A percentile compares a stretch with the other conserved stretches of the same genome.
Evolutionary conservation across 2,888 invertebrate genomes (phyloP).

Genomic region (Margaritifera margaritifera): DNA sequence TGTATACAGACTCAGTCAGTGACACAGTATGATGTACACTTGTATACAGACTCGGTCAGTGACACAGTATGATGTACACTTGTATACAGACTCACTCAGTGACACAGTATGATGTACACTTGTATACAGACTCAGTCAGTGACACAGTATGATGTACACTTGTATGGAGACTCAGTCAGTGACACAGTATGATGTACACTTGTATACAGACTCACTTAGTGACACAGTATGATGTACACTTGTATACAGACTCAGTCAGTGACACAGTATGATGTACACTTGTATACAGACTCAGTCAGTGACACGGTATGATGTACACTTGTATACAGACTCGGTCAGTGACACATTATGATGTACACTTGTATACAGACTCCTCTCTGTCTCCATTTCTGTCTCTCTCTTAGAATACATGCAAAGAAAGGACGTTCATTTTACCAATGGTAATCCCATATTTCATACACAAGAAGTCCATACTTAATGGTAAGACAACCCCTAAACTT

Average conservation of each 20-base stretch:
- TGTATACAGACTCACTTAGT: constrained; percentile 1
- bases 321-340: too few relatives aligned
- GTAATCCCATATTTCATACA: too few relatives aligned
- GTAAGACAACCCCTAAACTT: too few relatives aligned
- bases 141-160: constrained; percentile 1
- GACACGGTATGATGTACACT: too few relatives aligned
- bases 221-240: not conserved
- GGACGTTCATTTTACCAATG: too few relatives aligned
- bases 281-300: not conserved
- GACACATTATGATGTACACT: too few relatives aligned
- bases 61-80: not conserved
- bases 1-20: not conserved
- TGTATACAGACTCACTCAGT: constrained; percentile 1
- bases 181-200: constrained; percentile 1
- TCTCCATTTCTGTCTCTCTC: too few relatives aligned
- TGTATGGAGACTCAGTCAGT: constrained; percentile 1
- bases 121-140: constrained; percentile 1
- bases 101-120: constrained; percentile 1
- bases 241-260: not conserved
- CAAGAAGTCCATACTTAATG: too few relatives aligned
- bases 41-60: not conserved
- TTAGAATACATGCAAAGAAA: too few relatives aligned
- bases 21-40: constrained; percentile 1
- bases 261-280: too few relatives aligned
- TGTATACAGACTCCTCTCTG: too few relatives aligned